Evolutionary conservation across 2,113 vertebrate species (phyloP).

Genomic region (Sprattus sprattus): DNA sequence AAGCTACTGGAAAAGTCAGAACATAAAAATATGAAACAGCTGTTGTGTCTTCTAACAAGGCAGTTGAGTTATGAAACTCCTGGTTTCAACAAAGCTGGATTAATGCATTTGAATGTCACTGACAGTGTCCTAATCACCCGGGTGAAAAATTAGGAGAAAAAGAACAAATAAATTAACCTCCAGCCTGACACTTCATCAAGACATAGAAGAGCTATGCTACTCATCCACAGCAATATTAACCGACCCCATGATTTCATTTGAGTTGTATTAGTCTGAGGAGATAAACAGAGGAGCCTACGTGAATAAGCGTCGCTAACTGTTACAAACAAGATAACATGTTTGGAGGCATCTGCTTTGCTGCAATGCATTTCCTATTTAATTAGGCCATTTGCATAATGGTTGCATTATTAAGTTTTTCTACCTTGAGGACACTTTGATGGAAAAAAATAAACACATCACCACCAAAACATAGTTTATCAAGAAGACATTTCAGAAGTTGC

Average conservation of each 20-base stretch:
- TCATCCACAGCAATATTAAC: slow-evolving; percentile 52
- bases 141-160: neutral
- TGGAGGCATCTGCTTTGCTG: slow-evolving; percentile 74
- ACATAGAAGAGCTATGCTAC: slow-evolving; percentile 18
- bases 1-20: neutral
- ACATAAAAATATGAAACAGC: neutral
- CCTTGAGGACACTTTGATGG: slow-evolving; percentile 80
- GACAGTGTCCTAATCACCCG: neutral
- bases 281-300: slow-evolving; percentile 75
- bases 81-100: neutral
- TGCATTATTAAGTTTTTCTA: slow-evolving; percentile 81
- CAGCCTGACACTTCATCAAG: slow-evolving; percentile 19
- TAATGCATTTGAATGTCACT: neutral
- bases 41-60: neutral
- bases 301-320: slow-evolving; percentile 68
- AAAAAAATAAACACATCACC: slow-evolving; percentile 67
- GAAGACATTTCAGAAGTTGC: slow-evolving; percentile 67
- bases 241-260: slow-evolving; percentile 55
- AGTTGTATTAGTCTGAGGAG: slow-evolving; percentile 69
- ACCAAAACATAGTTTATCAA: slow-evolving; percentile 60
- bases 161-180: slow-evolving; percentile 27
- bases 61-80: neutral
- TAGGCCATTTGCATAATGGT: slow-evolving; percentile 88
- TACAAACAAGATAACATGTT: slow-evolving; percentile 79
- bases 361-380: slow-evolving; percentile 77